These are phyloP conservation scores for Rousettus madagascariensis DNA, from an alignment of 2,797 vertebrate species.

Conservation along the genomic window DNA sequence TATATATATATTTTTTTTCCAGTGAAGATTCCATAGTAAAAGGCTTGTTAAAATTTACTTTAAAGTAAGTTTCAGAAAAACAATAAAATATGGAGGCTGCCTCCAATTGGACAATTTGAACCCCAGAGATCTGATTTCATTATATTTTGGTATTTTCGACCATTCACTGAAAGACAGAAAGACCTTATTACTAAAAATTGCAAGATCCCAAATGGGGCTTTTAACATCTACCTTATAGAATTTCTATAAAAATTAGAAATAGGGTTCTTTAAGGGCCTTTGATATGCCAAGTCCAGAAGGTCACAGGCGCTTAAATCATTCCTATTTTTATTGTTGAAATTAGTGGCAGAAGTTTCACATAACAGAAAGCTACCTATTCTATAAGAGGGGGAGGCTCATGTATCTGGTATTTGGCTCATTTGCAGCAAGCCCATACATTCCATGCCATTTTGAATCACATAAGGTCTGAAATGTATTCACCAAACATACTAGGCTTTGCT, in stretches of 20 bases:
- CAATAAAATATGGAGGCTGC: background rate
- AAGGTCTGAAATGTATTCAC: background rate
- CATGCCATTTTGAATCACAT: background rate
- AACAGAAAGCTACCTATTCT: background rate
- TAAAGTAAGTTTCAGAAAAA: conserved; percentile 9
- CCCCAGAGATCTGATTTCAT: background rate
- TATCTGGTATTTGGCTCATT: background rate
- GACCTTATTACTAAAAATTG: background rate
- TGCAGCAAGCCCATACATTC: background rate
- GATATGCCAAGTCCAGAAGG: background rate
- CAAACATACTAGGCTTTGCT: background rate
- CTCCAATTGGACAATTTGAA: background rate
- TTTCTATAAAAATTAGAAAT: background rate
- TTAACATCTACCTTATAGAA: background rate
- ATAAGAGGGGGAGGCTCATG: background rate
- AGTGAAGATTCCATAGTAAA: background rate
- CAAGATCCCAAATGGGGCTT: background rate
- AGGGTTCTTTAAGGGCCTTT: background rate
- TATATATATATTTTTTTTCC: background rate
- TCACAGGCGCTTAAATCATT: background rate
- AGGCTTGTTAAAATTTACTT: background rate
- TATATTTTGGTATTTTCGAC: background rate
- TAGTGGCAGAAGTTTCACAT: background rate
- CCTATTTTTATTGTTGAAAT: background rate
- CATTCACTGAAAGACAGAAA: background rate